Conservation (phyloP, 2,888 invertebrate genomes). For the Iselma pallidipennis region DNA sequence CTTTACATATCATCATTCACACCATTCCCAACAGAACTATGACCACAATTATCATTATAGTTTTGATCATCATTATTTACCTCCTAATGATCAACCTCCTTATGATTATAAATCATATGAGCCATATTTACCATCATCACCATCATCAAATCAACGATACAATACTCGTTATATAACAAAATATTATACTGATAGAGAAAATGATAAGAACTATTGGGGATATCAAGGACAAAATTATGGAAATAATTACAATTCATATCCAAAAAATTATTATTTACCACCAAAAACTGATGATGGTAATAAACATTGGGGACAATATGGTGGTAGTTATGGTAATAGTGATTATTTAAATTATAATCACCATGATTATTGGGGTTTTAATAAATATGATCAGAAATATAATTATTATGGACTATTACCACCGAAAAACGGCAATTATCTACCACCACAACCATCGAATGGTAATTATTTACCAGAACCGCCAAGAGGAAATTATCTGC, state of each 20-base stretch:
- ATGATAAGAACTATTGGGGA: conserved; percentile 44
- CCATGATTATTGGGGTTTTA: conserved; percentile 45
- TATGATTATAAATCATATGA: conserved; percentile 38
- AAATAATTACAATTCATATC: conserved; percentile 14
- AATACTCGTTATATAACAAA: conserved; percentile 11
- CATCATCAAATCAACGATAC: too few species aligned
- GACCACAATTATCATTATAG: conserved; percentile 36
- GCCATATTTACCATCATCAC: conserved; percentile 40
- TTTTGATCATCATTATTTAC: conserved; percentile 20
- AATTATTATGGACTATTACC: conserved; percentile 17
- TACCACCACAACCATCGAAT: conserved; percentile 12
- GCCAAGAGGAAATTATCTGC: conserved; percentile 12
- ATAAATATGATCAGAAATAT: conserved; percentile 30
- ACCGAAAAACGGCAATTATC: conserved; percentile 6
- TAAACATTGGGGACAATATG: conserved; percentile 52
- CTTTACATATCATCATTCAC: conserved; percentile 43
- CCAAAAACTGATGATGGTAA: conserved; percentile 47
- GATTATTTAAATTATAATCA: conserved; percentile 29
- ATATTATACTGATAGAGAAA: conserved; percentile 37
- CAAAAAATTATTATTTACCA: conserved; percentile 39
- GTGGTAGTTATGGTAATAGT: conserved; percentile 48
- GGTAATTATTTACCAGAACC: conserved; percentile 12
- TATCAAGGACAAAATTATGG: conserved; percentile 59
- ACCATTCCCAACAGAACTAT: conserved; percentile 36
- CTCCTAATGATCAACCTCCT: conserved; percentile 19